These are phyloP conservation scores for Osmerus eperlanus DNA, from an alignment of 2,113 vertebrate species.

Conservation along the genomic window DNA sequence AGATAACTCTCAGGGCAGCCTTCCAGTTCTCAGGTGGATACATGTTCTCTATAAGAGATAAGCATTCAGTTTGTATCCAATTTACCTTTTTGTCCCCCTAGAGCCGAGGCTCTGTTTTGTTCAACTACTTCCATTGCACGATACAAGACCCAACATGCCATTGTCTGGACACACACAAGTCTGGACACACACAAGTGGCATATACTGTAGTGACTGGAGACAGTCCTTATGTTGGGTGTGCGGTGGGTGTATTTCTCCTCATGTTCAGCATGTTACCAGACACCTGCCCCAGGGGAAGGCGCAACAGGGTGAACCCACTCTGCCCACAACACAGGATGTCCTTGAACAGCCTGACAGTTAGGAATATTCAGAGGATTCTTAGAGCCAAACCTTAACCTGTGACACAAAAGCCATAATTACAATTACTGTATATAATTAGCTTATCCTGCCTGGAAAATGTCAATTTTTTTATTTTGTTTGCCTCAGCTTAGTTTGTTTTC, in stretches of 20 bases:
- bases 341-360: conserved; percentile 14
- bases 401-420: conserved; percentile 42
- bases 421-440: conserved; percentile 35
- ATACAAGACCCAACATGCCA: too few relatives aligned
- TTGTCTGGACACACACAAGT: too few relatives aligned
- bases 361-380: conserved; percentile 16
- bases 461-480: too few relatives aligned
- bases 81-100: neutral
- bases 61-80: neutral
- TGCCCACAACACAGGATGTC: conserved; percentile 3
- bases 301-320: conserved; percentile 27
- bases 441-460: conserved; percentile 17
- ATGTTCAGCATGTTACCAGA: conserved; percentile 23
- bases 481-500: too few relatives aligned
- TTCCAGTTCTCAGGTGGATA: neutral
- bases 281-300: conserved; percentile 14
- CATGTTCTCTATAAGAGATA: neutral
- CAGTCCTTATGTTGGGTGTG: too few relatives aligned
- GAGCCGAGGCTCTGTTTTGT: too few relatives aligned
- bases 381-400: conserved; percentile 18
- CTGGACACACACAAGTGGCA: too few relatives aligned
- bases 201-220: too few relatives aligned
- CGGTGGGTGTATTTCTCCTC: neutral
- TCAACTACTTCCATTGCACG: too few relatives aligned
- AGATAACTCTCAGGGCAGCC: conserved; percentile 3